Percentiles rank a stretch among this genome's conserved stretches.
phyloP scores from a whole-genome alignment of 2,888 invertebrate species.

The Cerastoderma edule region DNA sequence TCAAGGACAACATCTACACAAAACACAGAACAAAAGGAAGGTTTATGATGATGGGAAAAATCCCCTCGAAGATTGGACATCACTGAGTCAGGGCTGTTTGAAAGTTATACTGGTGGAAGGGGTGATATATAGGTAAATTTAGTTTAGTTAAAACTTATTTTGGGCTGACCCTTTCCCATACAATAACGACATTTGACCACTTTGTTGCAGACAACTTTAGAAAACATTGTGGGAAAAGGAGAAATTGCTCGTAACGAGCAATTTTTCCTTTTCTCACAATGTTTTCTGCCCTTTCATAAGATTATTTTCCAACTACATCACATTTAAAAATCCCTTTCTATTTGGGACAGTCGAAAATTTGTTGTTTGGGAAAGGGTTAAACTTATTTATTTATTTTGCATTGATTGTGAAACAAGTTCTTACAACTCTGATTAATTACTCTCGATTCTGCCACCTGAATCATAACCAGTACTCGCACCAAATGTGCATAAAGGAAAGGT shows the following conservation, averaged over 20 bases:
- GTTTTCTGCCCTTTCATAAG: too few species aligned
- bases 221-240: slow-evolving; percentile 9
- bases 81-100: slow-evolving; percentile 71
- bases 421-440: too few species aligned
- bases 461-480: too few species aligned
- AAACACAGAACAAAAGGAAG: slow-evolving; percentile 53
- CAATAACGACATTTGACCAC: not conserved
- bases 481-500: too few species aligned
- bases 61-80: slow-evolving; percentile 60
- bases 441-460: too few species aligned
- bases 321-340: too few species aligned
- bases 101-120: slow-evolving; percentile 79
- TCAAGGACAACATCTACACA: slow-evolving; percentile 77
- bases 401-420: too few species aligned
- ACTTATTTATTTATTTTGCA: too few species aligned
- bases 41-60: slow-evolving; percentile 57
- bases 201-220: not conserved
- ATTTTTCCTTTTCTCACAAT: not conserved
- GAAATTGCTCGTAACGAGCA: too few species aligned
- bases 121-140: slow-evolving; percentile 77
- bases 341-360: too few species aligned
- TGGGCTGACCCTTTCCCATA: not conserved
- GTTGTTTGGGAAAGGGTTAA: too few species aligned
- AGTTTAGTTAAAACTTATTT: not conserved
- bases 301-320: too few species aligned